phyloP scores from a whole-genome alignment of 2,888 invertebrate genomes.

The Ctenicera cuprea region DNA sequence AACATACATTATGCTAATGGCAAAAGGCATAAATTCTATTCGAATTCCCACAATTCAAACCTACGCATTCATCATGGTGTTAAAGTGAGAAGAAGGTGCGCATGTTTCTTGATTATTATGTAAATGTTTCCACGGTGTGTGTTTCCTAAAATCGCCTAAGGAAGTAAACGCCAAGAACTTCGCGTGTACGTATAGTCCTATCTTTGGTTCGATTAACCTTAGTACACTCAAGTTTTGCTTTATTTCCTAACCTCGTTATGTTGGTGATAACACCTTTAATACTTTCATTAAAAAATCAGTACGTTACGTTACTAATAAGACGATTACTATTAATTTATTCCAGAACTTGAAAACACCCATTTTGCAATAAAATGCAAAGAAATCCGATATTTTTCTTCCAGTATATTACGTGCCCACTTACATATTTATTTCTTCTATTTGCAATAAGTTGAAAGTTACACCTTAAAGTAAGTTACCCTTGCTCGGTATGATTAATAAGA shows the following conservation, averaged over 20 bases:
- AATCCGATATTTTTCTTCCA: not conserved
- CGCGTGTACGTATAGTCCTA: constrained; percentile 48
- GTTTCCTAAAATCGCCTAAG: constrained; percentile 53
- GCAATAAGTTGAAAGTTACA: constrained; percentile 19
- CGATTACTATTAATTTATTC: not conserved
- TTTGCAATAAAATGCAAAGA: not conserved
- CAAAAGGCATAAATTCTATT: constrained; percentile 8
- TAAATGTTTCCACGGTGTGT: constrained; percentile 58
- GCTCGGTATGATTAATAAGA: constrained; percentile 60
- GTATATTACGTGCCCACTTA: constrained; percentile 10
- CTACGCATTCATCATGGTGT: constrained; percentile 13
- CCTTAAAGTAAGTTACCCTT: constrained; percentile 52
- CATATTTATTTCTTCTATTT: constrained; percentile 25
- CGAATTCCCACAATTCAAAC: constrained; percentile 21
- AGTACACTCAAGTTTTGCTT: not conserved
- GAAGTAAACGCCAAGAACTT: constrained; percentile 52
- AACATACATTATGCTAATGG: constrained; percentile 27
- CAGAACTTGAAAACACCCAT: not conserved
- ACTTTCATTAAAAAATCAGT: not conserved
- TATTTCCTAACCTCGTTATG: constrained; percentile 16
- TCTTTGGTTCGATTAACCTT: constrained; percentile 19
- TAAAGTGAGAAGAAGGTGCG: constrained; percentile 45
- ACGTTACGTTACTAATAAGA: not conserved
- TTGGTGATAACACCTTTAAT: constrained; percentile 7
- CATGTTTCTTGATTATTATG: constrained; percentile 56